A percentile compares a stretch with the other conserved stretches of the same genome.
Evolutionary conservation across 2,113 vertebrate genomes (phyloP).

Genomic region (Neoarius graeffei): DNA sequence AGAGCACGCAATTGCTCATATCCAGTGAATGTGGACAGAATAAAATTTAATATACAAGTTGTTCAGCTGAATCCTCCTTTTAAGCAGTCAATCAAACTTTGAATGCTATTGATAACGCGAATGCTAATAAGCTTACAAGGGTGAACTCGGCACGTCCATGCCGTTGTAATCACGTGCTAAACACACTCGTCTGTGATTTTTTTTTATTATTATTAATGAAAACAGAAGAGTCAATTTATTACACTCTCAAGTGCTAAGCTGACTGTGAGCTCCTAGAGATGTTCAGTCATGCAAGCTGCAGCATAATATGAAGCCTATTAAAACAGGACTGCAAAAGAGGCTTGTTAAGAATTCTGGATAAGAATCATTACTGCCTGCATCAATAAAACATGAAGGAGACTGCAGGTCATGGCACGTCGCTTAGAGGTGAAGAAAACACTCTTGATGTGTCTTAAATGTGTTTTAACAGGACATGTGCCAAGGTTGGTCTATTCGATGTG

Average conservation of each 20-base stretch:
- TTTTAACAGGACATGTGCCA: neutral
- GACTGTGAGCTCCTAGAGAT: slow-evolving; percentile 16
- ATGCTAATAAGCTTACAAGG: neutral
- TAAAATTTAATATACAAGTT: neutral
- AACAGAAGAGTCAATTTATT: neutral
- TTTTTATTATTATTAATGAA: neutral
- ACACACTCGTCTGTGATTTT: neutral
- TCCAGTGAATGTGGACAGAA: neutral
- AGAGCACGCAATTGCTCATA: no score
- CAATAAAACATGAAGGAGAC: slow-evolving; percentile 54
- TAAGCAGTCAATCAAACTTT: neutral
- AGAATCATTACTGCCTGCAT: slow-evolving; percentile 43
- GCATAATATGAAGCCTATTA: slow-evolving; percentile 38
- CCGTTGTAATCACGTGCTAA: neutral
- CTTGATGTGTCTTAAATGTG: neutral
- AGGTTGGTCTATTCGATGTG: neutral
- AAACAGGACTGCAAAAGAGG: slow-evolving; percentile 28
- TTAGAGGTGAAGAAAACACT: neutral
- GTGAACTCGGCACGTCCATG: neutral
- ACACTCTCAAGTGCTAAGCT: neutral
- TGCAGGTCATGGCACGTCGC: slow-evolving; percentile 43
- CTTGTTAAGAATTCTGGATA: slow-evolving; percentile 47
- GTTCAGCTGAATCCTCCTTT: neutral
- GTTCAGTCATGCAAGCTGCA: slow-evolving; percentile 46
- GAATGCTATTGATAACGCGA: neutral